Evolutionary conservation across 2,797 vertebrate genomes (phyloP).

Genomic region (Poecilia wingei): DNA sequence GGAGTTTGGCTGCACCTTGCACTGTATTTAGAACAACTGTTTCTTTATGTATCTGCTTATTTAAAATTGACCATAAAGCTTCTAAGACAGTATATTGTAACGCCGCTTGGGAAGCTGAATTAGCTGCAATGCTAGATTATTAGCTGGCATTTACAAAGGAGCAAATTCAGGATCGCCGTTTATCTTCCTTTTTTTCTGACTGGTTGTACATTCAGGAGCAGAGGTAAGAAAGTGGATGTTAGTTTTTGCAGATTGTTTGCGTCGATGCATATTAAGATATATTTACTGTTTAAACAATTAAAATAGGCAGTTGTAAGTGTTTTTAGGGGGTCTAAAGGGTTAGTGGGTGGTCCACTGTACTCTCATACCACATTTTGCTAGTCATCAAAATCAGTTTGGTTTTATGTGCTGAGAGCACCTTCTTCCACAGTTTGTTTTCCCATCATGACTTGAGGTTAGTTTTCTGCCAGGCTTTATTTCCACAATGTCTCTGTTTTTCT

Average conservation of each 20-base stretch:
- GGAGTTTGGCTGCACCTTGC: slow-evolving; percentile 1
- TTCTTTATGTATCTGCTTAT: no score
- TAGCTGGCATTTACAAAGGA: neutral
- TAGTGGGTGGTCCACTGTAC: no score
- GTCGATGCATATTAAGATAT: no score
- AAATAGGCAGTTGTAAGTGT: no score
- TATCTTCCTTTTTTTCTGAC: neutral
- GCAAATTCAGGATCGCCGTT: neutral
- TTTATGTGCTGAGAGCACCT: neutral
- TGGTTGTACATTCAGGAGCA: neutral
- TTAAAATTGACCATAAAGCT: neutral
- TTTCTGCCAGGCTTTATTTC: neutral
- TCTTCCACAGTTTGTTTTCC: neutral
- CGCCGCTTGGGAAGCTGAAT: neutral
- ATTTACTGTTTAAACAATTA: no score
- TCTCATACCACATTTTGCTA: neutral
- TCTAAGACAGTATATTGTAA: neutral
- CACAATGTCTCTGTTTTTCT: neutral
- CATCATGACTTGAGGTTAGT: neutral
- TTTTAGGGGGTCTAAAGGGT: no score
- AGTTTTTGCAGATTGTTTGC: neutral
- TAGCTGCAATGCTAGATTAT: neutral
- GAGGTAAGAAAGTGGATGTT: neutral
- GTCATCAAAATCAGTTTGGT: neutral
- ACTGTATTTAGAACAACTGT: neutral